These are phyloP conservation scores for Coilia nasus DNA, from an alignment of 2,797 vertebrate genomes.

Conservation along the genomic window DNA sequence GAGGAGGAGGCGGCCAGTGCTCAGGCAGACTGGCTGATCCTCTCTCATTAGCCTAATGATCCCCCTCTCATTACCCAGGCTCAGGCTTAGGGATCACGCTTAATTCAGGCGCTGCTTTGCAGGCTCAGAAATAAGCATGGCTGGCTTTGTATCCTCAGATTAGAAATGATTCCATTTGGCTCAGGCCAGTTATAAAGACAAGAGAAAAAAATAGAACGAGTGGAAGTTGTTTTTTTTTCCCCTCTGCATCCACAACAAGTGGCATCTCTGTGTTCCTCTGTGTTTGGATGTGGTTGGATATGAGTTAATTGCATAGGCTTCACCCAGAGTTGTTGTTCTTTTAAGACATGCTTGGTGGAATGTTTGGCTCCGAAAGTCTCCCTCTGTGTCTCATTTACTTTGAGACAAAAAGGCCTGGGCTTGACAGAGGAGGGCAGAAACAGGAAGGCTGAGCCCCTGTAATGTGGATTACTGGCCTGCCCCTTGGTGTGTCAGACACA, in stretches of 20 bases:
- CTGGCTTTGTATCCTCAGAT: slow-evolving; percentile 16
- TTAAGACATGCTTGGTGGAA: background rate
- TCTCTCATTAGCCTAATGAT: slow-evolving; percentile 44
- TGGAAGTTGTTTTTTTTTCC: background rate
- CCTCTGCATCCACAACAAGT: background rate
- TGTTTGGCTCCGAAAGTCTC: background rate
- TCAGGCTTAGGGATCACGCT: background rate
- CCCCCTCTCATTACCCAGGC: slow-evolving; percentile 35
- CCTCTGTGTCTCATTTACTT: background rate
- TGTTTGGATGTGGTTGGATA: background rate
- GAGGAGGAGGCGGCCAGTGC: slow-evolving; percentile 18
- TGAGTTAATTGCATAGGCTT: background rate
- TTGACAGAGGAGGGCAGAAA: background rate
- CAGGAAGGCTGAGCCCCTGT: background rate
- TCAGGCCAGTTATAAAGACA: background rate
- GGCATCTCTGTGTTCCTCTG: background rate
- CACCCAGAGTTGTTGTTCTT: background rate
- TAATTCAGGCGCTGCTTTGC: slow-evolving; percentile 5
- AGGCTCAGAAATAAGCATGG: background rate
- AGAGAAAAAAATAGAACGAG: background rate
- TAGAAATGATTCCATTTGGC: slow-evolving; percentile 26
- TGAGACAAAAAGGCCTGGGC: background rate
- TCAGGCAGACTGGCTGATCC: slow-evolving; percentile 6
- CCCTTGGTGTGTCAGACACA: background rate
- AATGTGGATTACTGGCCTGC: background rate